Conservation (phyloP, 2,113 vertebrate genomes). For the Lampris megalopsis region DNA sequence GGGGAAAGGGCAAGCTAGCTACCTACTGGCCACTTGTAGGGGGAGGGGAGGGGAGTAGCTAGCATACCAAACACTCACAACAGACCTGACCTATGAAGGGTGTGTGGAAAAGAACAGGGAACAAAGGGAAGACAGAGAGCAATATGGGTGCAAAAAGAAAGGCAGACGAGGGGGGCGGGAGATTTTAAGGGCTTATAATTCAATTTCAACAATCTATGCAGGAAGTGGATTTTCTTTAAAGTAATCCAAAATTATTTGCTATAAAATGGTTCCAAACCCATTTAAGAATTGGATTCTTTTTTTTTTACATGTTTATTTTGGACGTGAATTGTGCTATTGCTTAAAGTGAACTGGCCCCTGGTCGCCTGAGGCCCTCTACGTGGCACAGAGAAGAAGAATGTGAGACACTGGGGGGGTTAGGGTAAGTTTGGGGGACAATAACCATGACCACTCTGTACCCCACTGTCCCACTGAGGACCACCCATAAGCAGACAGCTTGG, state of each 20-base stretch:
- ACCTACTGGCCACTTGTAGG: neutral
- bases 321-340: neutral
- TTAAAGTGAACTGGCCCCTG: neutral
- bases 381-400: neutral
- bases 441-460: slow-evolving; percentile 37
- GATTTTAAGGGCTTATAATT: neutral
- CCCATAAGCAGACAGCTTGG: slow-evolving; percentile 61
- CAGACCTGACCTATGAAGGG: neutral
- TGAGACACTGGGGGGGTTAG: neutral
- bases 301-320: no score
- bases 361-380: neutral
- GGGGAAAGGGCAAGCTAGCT: neutral
- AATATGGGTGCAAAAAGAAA: neutral
- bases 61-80: neutral
- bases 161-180: no score
- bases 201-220: neutral
- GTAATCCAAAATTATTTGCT: no score
- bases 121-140: neutral
- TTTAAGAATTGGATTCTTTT: no score
- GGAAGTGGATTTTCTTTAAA: no score
- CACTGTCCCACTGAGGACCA: slow-evolving; percentile 62
- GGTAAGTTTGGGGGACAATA: slow-evolving; percentile 54
- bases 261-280: no score
- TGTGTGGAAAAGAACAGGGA: neutral
- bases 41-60: neutral